Base-by-base conservation (phyloP, 64 coral and sea anemone genomes). In the Dendronephthya gigantea region DNA sequence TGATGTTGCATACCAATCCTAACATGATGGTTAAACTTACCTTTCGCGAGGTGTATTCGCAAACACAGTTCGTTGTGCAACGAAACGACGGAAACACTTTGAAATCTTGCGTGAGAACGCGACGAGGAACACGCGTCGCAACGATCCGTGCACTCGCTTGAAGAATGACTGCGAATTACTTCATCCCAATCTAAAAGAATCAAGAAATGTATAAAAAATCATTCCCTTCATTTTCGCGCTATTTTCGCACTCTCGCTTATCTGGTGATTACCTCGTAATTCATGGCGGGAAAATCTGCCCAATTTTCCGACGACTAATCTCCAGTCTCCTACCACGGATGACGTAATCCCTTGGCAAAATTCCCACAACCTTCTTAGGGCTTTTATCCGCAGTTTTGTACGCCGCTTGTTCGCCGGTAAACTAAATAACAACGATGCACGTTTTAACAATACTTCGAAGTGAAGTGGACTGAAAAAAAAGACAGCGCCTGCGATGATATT, bases 281-380 rank as follows among this genome's bases (percentile, higher is more conserved):
- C 95, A 40, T 88, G 89, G 48, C 83, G 89, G 7, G 92, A 90
- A 83, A 98, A 82, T 49, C 92, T 83, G 10, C 95, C 95, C 30
- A 98, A 69, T 68, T 98, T 98, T 48, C 86, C 88, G 51, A 98
- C 85, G 14, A 98, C 92, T 28, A 98, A 48, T 38, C 95, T 88
- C 95, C 95, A 98, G 45, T 90, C 84, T 33, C 88, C 85, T 30
- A 98, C 69, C 19, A 86, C 87, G 12, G 95, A 88, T 22, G 95
- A 86, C 32, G 90, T 92, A n/a, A 98, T 84, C 36, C 92, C 91
- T 49, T 90, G 79, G 81, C 88, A 98, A 83, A 98, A 98, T 58
- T 98, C 95, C 89, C 89, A 98, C 6, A 93, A 48, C 59, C 87
- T 93, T 23, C 85, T 88, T 0, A 98, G 88, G 33, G 95, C 92